A percentile compares a stretch with the other conserved stretches of the same genome.
Conservation (phyloP, 2,888 invertebrate genomes). For the Trilocha varians region DNA sequence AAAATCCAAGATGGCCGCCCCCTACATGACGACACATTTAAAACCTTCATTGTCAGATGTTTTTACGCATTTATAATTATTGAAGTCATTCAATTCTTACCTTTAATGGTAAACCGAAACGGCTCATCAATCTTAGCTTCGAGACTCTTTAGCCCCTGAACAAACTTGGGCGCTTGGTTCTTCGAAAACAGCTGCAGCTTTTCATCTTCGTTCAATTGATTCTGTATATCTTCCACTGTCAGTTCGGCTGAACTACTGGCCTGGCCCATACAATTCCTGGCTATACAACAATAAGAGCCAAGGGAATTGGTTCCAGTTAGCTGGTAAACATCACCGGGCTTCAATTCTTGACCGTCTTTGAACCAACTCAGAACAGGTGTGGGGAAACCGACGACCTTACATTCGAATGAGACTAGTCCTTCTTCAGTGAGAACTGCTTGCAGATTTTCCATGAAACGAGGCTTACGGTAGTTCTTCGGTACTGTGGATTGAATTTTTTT, state of each 20-base stretch:
- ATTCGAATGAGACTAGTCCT: slow-evolving; percentile 93
- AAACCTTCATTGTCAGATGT: too few species aligned
- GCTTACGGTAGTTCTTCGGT: slow-evolving; percentile 91
- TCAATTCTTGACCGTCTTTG: slow-evolving; percentile 92
- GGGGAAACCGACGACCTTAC: slow-evolving; percentile 93
- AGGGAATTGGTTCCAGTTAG: slow-evolving; percentile 91
- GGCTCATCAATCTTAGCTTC: slow-evolving; percentile 88
- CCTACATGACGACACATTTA: too few species aligned
- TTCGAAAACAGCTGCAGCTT: slow-evolving; percentile 80
- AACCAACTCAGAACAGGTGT: slow-evolving; percentile 92
- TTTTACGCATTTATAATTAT: too few species aligned
- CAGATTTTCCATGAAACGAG: slow-evolving; percentile 90
- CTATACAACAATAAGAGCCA: slow-evolving; percentile 90
- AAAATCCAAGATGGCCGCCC: too few species aligned
- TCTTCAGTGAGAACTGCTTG: slow-evolving; percentile 93
- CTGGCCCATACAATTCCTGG: slow-evolving; percentile 92
- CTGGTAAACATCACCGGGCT: slow-evolving; percentile 94
- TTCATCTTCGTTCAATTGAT: slow-evolving; percentile 90
- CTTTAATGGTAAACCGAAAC: slow-evolving; percentile 86
- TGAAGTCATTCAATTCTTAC: too few species aligned
- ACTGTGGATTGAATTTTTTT: too few species aligned
- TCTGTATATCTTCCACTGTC: slow-evolving; percentile 92
- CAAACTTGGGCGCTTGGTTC: slow-evolving; percentile 88
- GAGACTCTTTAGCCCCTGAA: slow-evolving; percentile 85
- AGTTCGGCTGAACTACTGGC: slow-evolving; percentile 89